Percentiles rank a stretch among this genome's conserved stretches.
phyloP scores from a whole-genome alignment of 2,888 invertebrate genomes.

The Cyrtodaria siliqua region DNA sequence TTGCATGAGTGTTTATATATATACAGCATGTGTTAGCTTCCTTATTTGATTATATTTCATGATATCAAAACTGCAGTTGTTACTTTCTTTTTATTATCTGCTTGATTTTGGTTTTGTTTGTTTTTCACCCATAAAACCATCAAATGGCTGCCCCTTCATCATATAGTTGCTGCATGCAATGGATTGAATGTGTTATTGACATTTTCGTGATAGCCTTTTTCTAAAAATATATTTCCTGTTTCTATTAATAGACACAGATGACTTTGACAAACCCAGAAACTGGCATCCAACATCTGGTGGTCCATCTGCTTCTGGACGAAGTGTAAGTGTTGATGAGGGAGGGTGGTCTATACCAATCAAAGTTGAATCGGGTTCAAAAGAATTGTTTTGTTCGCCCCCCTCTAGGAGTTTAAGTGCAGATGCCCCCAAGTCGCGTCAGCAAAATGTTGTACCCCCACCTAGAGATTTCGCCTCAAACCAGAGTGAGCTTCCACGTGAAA shows the following conservation, averaged over 20 bases:
- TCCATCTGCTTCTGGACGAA: slow-evolving; percentile 25
- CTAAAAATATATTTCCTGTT: background rate
- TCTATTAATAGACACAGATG: slow-evolving; percentile 59
- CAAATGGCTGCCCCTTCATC: too few species aligned
- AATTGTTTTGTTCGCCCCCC: slow-evolving; percentile 35
- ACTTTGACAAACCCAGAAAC: slow-evolving; percentile 24
- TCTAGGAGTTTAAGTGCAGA: slow-evolving; percentile 40
- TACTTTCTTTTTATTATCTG: too few species aligned
- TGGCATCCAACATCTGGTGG: slow-evolving; percentile 35
- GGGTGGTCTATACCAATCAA: slow-evolving; percentile 58
- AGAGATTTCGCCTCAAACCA: slow-evolving; percentile 57
- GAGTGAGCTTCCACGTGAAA: slow-evolving; percentile 54
- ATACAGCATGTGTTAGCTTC: too few species aligned
- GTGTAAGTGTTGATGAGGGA: slow-evolving; percentile 48
- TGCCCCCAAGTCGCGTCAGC: slow-evolving; percentile 36
- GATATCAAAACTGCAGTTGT: too few species aligned
- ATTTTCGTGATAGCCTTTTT: too few species aligned
- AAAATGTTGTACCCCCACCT: slow-evolving; percentile 44
- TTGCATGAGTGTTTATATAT: slow-evolving; percentile 17
- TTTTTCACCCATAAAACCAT: too few species aligned
- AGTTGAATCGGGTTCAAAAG: slow-evolving; percentile 41
- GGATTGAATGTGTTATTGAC: too few species aligned
- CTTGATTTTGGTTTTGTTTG: too few species aligned
- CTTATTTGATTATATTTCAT: too few species aligned
- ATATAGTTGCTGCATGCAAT: too few species aligned